phyloP scores from a whole-genome alignment of 2,888 invertebrate species.

The Lithophane socia region DNA sequence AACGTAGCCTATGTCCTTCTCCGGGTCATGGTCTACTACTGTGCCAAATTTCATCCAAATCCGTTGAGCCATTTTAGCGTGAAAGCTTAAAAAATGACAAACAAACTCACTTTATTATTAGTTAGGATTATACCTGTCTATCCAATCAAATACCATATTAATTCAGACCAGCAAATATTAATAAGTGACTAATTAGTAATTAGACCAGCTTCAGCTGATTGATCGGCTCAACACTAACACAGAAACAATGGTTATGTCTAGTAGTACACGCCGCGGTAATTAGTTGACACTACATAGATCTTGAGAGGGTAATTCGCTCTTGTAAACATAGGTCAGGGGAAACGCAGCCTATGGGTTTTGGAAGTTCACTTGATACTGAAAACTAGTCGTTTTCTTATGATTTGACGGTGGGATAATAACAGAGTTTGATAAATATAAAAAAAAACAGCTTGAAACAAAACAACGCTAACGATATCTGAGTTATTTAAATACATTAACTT shows the following conservation, averaged over 20 bases:
- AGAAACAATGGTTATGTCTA: constrained; percentile 27
- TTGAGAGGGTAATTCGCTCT: constrained; percentile 6
- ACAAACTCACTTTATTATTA: too few species aligned
- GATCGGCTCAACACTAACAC: constrained; percentile 21
- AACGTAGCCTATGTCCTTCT: too few species aligned
- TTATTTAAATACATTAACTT: neutral
- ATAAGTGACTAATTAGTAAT: constrained; percentile 41
- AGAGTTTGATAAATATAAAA: neutral
- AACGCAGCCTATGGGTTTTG: neutral
- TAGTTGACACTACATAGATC: constrained; percentile 29
- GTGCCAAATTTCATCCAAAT: too few species aligned
- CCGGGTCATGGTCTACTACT: too few species aligned
- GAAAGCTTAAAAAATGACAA: too few species aligned
- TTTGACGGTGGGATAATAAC: neutral
- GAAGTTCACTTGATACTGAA: neutral
- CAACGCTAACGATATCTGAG: neutral
- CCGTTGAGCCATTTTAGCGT: too few species aligned
- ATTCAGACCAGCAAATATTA: constrained; percentile 24
- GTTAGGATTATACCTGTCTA: neutral
- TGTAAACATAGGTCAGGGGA: neutral
- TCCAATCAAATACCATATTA: constrained; percentile 16
- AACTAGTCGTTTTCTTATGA: neutral
- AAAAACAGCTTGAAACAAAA: neutral
- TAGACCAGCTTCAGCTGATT: constrained; percentile 37
- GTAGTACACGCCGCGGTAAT: constrained; percentile 22